phyloP scores from a whole-genome alignment of 2,113 vertebrate genomes.

The chimpanzee (Pan troglodytes) region DNA sequence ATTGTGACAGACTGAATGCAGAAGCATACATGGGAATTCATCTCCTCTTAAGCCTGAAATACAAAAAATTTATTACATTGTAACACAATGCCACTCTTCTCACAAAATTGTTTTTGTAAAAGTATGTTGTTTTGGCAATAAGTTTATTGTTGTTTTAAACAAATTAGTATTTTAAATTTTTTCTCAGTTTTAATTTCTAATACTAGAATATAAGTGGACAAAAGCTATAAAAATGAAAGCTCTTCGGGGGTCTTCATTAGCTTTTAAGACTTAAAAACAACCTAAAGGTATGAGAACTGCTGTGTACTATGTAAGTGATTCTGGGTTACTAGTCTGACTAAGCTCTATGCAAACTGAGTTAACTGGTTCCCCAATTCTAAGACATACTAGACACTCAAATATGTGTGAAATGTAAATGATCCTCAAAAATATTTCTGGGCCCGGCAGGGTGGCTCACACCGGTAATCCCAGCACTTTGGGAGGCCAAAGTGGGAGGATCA shows the following conservation, averaged over 20 bases:
- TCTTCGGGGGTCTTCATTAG: background rate
- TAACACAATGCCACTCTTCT: background rate
- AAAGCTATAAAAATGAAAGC: background rate
- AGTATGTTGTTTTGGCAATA: background rate
- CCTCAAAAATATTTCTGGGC: conserved; percentile 10
- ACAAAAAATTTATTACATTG: background rate
- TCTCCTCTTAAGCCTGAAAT: background rate
- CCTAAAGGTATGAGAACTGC: background rate
- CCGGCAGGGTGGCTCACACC: too few species aligned
- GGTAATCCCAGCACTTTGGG: too few species aligned
- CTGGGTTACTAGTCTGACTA: background rate
- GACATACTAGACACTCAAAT: background rate
- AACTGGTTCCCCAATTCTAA: background rate
- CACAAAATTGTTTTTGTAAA: background rate
- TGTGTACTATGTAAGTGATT: background rate
- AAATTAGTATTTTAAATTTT: background rate
- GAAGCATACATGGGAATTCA: background rate
- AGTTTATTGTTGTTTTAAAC: background rate
- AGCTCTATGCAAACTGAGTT: background rate
- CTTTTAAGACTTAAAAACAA: background rate
- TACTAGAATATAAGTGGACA: background rate
- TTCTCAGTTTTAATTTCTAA: conserved; percentile 22
- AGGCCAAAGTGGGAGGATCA: too few species aligned
- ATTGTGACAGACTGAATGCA: background rate
- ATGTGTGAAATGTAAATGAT: background rate